Percentiles rank a stretch among this genome's conserved stretches.
Evolutionary conservation across 2,797 vertebrate genomes (phyloP).

Genomic region (Acrossocheilus wenchowensis): DNA sequence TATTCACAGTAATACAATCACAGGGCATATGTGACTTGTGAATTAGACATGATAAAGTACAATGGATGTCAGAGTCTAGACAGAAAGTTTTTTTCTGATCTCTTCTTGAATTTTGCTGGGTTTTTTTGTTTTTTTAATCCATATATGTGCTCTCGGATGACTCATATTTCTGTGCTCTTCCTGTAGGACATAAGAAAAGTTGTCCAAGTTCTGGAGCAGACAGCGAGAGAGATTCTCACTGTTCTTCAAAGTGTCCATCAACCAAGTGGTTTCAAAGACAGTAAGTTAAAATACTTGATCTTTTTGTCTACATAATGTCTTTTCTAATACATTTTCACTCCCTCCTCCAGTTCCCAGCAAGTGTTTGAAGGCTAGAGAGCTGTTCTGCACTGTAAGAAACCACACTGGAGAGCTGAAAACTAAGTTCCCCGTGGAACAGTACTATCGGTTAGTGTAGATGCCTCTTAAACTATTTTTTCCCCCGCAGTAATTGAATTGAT

Average conservation of each 20-base stretch:
- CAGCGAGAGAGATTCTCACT: slow-evolving; percentile 93
- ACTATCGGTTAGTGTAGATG: slow-evolving; percentile 85
- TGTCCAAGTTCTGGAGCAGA: slow-evolving; percentile 93
- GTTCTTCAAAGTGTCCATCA: slow-evolving; percentile 96
- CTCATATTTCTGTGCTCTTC: neutral
- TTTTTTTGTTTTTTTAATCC: neutral
- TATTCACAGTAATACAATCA: no score
- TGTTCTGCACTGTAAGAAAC: slow-evolving; percentile 86
- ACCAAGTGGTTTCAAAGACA: slow-evolving; percentile 91
- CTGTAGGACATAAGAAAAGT: slow-evolving; percentile 93
- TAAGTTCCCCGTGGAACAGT: slow-evolving; percentile 94
- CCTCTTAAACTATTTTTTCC: neutral
- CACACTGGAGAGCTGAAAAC: slow-evolving; percentile 91
- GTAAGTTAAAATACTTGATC: slow-evolving; percentile 67
- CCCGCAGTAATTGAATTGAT: neutral
- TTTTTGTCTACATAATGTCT: neutral
- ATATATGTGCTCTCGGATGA: neutral
- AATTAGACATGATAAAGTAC: neutral
- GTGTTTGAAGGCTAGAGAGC: slow-evolving; percentile 88
- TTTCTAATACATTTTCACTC: slow-evolving; percentile 22
- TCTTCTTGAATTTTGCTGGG: neutral
- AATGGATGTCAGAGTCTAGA: neutral
- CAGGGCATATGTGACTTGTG: neutral
- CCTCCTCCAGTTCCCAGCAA: slow-evolving; percentile 88
- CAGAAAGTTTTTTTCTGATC: neutral